Evolutionary conservation across 2,797 vertebrate species (phyloP).

Genomic region (Coregonus sp.): DNA sequence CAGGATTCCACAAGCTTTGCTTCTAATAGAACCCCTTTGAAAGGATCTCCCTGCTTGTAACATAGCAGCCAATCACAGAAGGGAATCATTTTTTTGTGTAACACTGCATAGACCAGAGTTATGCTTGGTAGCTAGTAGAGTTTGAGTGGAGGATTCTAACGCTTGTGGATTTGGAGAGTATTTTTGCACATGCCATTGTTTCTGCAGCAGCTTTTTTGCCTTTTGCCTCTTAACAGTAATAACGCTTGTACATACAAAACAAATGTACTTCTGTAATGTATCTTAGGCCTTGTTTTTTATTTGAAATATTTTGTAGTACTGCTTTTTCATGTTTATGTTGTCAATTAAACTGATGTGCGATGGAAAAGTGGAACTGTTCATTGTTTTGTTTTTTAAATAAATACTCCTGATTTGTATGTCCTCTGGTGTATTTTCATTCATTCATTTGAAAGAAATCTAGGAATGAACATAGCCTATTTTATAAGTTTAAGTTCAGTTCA

Average conservation of each 20-base stretch:
- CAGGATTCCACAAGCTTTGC: constrained; percentile 60
- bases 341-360: constrained; percentile 68
- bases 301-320: constrained; percentile 79
- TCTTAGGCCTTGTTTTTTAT: constrained; percentile 54
- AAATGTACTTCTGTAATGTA: constrained; percentile 69
- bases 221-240: constrained; percentile 74
- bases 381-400: constrained; percentile 74
- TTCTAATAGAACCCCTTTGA: constrained; percentile 15
- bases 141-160: constrained; percentile 22
- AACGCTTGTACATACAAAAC: constrained; percentile 78
- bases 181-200: constrained; percentile 74
- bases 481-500: no score
- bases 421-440: constrained; percentile 3
- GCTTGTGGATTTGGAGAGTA: constrained; percentile 69
- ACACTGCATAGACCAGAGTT: constrained; percentile 22
- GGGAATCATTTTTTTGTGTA: constrained; percentile 29
- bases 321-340: constrained; percentile 79
- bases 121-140: constrained; percentile 12
- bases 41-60: constrained; percentile 38
- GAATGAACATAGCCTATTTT: background rate
- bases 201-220: constrained; percentile 71
- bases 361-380: constrained; percentile 71
- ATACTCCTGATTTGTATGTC: constrained; percentile 64
- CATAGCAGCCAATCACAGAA: constrained; percentile 41
- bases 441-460: background rate